These are phyloP conservation scores for Xiphorhynchus elegans DNA, from an alignment of 2,113 vertebrate genomes.

Conservation along the genomic window DNA sequence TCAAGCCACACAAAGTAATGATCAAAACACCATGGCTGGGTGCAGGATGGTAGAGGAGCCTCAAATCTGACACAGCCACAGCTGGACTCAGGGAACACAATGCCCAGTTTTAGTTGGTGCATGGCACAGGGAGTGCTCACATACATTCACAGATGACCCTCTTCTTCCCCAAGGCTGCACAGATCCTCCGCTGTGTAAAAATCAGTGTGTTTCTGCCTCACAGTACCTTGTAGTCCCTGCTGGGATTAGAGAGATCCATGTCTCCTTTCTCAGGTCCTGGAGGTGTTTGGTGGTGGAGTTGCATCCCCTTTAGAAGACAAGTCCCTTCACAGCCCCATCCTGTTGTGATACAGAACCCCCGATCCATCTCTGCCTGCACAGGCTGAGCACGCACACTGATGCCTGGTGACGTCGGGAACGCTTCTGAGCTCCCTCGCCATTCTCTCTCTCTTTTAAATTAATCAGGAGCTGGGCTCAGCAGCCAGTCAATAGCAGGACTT, in stretches of 20 bases:
- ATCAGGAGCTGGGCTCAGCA: constrained; percentile 66
- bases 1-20: fast-evolving
- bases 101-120: background rate
- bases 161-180: background rate
- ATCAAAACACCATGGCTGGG: background rate
- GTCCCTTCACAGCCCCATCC: background rate
- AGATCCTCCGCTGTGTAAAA: background rate
- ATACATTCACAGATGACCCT: fast-evolving
- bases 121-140: fast-evolving
- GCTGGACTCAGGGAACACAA: background rate
- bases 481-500: constrained; percentile 65
- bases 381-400: background rate
- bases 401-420: background rate
- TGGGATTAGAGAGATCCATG: background rate
- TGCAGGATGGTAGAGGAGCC: background rate
- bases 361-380: background rate
- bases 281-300: background rate
- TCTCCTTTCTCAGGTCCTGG: background rate
- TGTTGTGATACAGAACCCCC: background rate
- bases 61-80: background rate
- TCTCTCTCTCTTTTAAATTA: constrained; percentile 38
- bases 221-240: background rate
- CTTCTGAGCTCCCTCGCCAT: background rate
- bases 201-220: background rate
- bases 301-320: background rate